Conservation (phyloP, 2,113 vertebrate species). For the Anhinga rufa region DNA sequence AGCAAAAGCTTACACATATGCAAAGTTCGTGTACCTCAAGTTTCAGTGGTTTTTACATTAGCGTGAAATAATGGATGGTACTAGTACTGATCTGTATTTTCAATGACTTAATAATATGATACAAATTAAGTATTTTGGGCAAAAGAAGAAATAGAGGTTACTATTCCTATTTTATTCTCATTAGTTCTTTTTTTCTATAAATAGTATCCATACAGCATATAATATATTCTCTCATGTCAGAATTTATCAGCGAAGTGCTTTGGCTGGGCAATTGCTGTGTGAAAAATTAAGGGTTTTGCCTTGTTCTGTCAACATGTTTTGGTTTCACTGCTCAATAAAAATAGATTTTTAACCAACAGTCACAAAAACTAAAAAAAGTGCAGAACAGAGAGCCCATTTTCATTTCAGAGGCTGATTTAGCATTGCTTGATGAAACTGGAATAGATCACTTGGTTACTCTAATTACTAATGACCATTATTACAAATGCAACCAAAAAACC, state of each 20-base stretch:
- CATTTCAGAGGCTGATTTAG: not conserved
- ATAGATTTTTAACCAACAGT: not conserved
- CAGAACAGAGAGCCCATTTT: not conserved
- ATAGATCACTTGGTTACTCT: not conserved
- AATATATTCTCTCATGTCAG: not conserved
- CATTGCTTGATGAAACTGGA: not conserved
- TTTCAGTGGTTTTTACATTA: not conserved
- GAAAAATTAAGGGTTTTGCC: constrained; percentile 1
- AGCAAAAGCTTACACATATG: not conserved
- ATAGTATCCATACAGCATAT: not conserved
- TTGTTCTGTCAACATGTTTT: not conserved
- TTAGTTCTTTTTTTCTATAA: not conserved
- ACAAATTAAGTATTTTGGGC: not conserved
- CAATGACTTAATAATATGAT: not conserved
- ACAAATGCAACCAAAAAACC: not conserved
- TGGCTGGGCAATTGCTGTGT: constrained; percentile 15
- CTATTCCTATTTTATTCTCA: not conserved
- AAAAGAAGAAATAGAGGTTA: not conserved
- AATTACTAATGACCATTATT: not conserved
- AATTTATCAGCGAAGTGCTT: not conserved
- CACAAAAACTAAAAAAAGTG: not conserved
- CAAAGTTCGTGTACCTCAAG: rapidly evolving
- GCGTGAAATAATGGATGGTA: not conserved
- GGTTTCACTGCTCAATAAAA: constrained; percentile 5
- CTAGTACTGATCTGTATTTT: not conserved